Percentiles rank a stretch among this genome's conserved stretches.
Evolutionary conservation across 1,140 invertebrate species (phyloP).

Genomic region (Bombus impatiens): DNA sequence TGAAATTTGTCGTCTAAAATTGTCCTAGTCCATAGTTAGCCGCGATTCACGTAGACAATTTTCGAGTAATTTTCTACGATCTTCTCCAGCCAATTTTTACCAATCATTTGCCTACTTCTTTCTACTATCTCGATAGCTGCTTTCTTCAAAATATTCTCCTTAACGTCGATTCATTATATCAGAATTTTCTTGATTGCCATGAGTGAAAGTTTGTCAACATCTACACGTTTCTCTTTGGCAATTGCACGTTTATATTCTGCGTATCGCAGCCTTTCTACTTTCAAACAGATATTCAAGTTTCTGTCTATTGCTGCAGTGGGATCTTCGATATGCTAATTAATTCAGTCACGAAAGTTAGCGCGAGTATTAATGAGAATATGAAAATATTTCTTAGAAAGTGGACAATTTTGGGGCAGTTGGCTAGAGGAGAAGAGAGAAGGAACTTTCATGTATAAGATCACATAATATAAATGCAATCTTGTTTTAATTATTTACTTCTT

Average conservation of each 20-base stretch:
- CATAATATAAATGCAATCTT: neutral
- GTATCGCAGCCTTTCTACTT: neutral
- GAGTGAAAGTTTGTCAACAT: neutral
- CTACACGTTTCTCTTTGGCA: neutral
- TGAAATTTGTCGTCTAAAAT: slow-evolving; percentile 24
- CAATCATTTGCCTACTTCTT: neutral
- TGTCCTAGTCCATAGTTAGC: too few species aligned
- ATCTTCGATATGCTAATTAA: neutral
- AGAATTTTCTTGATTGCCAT: neutral
- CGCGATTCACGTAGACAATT: neutral
- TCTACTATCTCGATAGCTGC: rapidly evolving
- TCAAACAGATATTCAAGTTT: neutral
- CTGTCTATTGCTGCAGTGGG: too few species aligned
- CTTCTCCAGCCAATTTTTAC: neutral
- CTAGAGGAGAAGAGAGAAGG: too few species aligned
- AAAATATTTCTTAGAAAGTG: neutral
- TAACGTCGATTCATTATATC: too few species aligned
- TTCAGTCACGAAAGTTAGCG: neutral
- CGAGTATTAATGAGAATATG: neutral
- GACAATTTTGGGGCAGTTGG: neutral
- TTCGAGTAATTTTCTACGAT: neutral
- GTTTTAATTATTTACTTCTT: too few species aligned
- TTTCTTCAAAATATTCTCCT: neutral
- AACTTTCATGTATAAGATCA: neutral
- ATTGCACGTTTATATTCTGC: neutral